phyloP scores from a whole-genome alignment of 1,140 invertebrate species.

The Ooceraea biroi region DNA sequence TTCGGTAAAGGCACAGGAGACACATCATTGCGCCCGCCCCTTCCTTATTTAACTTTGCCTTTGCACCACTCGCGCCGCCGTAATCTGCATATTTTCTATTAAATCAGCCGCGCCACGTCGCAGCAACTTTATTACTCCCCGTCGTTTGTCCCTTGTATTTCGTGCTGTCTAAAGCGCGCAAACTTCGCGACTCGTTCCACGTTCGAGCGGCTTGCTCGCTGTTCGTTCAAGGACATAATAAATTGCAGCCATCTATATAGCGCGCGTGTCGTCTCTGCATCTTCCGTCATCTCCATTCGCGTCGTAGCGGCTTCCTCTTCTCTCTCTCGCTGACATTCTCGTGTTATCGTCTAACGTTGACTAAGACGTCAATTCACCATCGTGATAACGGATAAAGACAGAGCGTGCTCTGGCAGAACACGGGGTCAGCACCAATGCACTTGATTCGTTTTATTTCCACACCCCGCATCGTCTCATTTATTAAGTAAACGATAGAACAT shows the following conservation, averaged over 20 bases:
- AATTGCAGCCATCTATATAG: conserved; percentile 60
- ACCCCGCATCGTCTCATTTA: neutral
- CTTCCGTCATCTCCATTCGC: conserved; percentile 54
- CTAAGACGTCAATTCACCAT: conserved; percentile 52
- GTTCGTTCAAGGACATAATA: conserved; percentile 63
- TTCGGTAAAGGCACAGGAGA: conserved; percentile 3
- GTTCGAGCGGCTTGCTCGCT: conserved; percentile 10
- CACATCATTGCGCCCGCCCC: conserved; percentile 36
- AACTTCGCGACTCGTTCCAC: conserved; percentile 49
- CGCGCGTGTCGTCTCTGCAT: conserved; percentile 47
- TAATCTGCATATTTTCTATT: conserved; percentile 64
- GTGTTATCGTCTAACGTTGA: conserved; percentile 47
- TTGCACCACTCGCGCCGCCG: conserved; percentile 35
- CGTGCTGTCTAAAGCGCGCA: conserved; percentile 50
- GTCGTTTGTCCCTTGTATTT: conserved; percentile 58
- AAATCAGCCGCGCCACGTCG: conserved; percentile 51
- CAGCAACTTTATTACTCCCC: conserved; percentile 61
- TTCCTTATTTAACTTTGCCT: conserved; percentile 54
- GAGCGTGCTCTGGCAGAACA: too few relatives aligned
- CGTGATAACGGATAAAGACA: conserved; percentile 30
- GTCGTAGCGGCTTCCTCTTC: conserved; percentile 16
- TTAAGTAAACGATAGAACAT: neutral
- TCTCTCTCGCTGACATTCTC: neutral
- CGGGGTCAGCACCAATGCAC: neutral
- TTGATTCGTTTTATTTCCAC: neutral